Base-by-base conservation (phyloP, 2,888 invertebrate species). In the Drosophila monieri region DNA sequence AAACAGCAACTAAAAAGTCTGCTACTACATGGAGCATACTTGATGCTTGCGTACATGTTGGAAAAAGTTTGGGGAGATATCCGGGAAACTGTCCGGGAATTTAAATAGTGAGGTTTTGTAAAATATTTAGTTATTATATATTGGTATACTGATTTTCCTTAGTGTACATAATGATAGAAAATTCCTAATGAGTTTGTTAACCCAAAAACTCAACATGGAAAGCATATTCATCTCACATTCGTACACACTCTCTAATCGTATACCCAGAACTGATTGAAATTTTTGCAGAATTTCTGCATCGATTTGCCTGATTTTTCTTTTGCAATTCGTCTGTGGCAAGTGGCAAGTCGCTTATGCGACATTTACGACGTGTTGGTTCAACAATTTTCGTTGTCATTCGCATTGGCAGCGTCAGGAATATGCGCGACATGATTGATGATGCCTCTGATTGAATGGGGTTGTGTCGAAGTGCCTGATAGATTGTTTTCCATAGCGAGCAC, bases 161-260 rank as follows among this genome's bases (percentile, higher is more conserved):
- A 47, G 43, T 43, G 48, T 6, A 18, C 51, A 57, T 60, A 62
- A 72, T 59, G 67, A 51, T 57, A 54, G 65, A 65, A 62, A 46
- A 54, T 41, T 57, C 61, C 57, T 83, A 81, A 85, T 81, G 83
- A 83, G 85, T 81, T 81, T 83, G 67, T 85, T 81, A 85, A 74
- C 85, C 80, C 76, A 48, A 66, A 55, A 48, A 32, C 47, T 44
- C 47, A 44, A 56, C 41, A 70, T 59, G 39, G n/a, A 6, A 27
- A 27, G 54, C 47, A 61, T n/a, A 48, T 60, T 61, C 18, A 65
- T 52, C 44, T 52, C 10, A 12, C 39, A 35, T 6, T 37, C 21
- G 14, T 15, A 39, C 44, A 39, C n/a, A 37, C 14, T 8, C 18
- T 41, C 39, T 18, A 44, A 44, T 51, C 48, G 43, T 15, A 27